Evolutionary conservation across 2,797 vertebrate species (phyloP).

Genomic region (Thamnophis elegans): DNA sequence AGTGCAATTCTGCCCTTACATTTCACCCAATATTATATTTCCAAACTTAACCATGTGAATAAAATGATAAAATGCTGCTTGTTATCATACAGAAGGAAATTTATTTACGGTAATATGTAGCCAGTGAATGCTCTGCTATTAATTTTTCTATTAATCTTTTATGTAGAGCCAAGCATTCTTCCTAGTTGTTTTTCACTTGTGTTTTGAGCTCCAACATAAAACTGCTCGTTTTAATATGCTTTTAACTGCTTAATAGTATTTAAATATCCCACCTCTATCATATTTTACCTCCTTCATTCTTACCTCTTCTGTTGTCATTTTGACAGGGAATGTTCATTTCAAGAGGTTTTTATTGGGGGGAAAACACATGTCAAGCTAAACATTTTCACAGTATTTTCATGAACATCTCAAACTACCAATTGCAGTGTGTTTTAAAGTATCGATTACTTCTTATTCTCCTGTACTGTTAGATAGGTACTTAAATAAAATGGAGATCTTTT

Average conservation of each 20-base stretch:
- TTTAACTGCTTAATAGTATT: slow-evolving; percentile 11
- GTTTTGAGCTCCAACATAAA: background rate
- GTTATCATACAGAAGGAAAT: background rate
- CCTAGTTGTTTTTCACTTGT: background rate
- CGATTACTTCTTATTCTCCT: background rate
- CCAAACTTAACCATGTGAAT: background rate
- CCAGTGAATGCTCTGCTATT: background rate
- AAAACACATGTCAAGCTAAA: slow-evolving; percentile 25
- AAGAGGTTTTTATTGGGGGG: slow-evolving; percentile 30
- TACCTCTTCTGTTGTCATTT: slow-evolving; percentile 13
- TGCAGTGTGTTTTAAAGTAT: background rate
- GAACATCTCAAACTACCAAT: slow-evolving; percentile 1
- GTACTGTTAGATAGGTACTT: background rate
- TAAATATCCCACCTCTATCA: slow-evolving; percentile 23
- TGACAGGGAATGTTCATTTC: slow-evolving; percentile 32
- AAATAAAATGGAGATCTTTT: background rate
- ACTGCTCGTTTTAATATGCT: background rate
- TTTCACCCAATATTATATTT: background rate
- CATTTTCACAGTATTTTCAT: background rate
- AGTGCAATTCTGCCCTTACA: background rate
- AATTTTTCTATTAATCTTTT: background rate
- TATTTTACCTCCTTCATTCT: slow-evolving; percentile 23
- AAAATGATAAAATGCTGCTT: background rate
- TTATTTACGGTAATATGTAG: background rate
- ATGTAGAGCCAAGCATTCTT: background rate